Evolutionary conservation across 1,140 invertebrate genomes (phyloP).

Genomic region (Drosophila pruinosa): DNA sequence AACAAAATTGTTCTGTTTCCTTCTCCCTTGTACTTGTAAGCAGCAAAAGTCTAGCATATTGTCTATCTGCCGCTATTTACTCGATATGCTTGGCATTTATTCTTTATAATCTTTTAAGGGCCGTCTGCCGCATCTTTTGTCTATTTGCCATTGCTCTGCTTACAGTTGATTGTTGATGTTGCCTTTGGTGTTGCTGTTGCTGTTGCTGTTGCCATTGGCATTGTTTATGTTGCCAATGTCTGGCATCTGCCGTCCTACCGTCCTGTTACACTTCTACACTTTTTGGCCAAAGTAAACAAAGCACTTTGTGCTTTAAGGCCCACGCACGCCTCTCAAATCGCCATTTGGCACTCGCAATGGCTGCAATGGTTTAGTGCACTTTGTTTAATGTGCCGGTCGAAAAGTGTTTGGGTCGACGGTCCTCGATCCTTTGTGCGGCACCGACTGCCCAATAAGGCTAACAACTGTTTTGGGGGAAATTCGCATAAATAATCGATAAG

Average conservation of each 20-base stretch:
- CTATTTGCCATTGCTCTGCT: constrained; percentile 42
- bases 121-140: constrained; percentile 63
- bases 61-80: background rate
- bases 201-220: constrained; percentile 34
- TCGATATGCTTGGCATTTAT: constrained; percentile 15
- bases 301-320: background rate
- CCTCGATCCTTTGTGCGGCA: background rate
- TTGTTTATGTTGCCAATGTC: constrained; percentile 50
- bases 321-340: background rate
- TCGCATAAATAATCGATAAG: constrained; percentile 26
- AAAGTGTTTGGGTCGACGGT: constrained; percentile 17
- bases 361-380: constrained; percentile 45
- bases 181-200: background rate
- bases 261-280: background rate
- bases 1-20: constrained; percentile 1
- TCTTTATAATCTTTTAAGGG: constrained; percentile 75
- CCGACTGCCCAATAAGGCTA: constrained; percentile 14
- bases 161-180: constrained; percentile 9
- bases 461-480: background rate
- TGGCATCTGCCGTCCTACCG: background rate
- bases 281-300: constrained; percentile 6
- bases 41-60: background rate
- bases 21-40: background rate
- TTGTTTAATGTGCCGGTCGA: constrained; percentile 33
- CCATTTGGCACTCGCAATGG: background rate